Evolutionary conservation across 2,113 vertebrate species (phyloP).

Genomic region (Psittacus erithacus): DNA sequence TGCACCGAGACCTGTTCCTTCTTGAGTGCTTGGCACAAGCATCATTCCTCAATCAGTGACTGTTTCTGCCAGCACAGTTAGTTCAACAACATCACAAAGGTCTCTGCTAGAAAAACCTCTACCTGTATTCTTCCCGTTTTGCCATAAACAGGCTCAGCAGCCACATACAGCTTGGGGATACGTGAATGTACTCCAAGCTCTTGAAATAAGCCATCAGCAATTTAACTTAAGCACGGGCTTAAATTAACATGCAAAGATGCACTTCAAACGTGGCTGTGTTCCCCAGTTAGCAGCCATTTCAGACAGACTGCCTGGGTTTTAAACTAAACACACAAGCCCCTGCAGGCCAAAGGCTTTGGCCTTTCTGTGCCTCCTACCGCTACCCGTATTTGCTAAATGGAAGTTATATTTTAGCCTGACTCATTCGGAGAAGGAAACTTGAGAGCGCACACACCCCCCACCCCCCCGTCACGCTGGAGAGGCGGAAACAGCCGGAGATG

Average conservation of each 20-base stretch:
- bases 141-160: fast-evolving
- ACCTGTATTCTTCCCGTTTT: fast-evolving
- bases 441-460: background rate
- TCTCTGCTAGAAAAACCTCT: background rate
- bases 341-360: background rate
- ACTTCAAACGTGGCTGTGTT: fast-evolving
- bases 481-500: no score
- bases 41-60: fast-evolving
- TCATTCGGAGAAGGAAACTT: background rate
- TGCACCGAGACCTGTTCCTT: background rate
- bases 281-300: background rate
- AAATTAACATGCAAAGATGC: background rate
- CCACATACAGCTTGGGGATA: background rate
- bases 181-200: background rate
- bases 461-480: fast-evolving
- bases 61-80: background rate
- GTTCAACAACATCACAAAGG: background rate
- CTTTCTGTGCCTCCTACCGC: background rate
- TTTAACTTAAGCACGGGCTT: background rate
- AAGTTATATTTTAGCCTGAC: background rate
- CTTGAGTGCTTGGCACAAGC: fast-evolving
- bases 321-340: background rate
- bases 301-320: background rate
- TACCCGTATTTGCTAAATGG: background rate
- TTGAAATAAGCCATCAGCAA: background rate